phyloP scores from a whole-genome alignment of 1,140 invertebrate genomes.

The Cydia pomonella region DNA sequence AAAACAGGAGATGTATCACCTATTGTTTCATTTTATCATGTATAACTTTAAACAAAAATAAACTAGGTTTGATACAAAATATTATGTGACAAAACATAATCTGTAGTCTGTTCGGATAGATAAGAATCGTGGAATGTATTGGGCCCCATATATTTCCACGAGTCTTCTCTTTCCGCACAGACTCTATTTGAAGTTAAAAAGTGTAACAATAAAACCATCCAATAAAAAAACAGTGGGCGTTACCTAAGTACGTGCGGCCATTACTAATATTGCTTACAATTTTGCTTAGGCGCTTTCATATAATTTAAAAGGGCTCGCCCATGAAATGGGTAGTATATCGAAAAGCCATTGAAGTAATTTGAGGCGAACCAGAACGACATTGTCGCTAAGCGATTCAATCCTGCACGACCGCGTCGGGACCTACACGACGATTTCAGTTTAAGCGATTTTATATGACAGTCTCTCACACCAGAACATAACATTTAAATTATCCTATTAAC shows the following conservation, averaged over 20 bases:
- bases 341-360: slow-evolving; percentile 71
- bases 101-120: no score
- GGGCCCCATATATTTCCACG: no score
- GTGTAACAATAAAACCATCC: background rate
- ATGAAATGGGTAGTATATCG: slow-evolving; percentile 64
- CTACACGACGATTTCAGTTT: slow-evolving; percentile 57
- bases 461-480: background rate
- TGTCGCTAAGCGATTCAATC: slow-evolving; percentile 69
- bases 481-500: no score
- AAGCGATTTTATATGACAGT: slow-evolving; percentile 47
- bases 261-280: slow-evolving; percentile 36
- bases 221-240: background rate
- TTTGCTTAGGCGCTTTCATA: slow-evolving; percentile 37
- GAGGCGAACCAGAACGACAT: slow-evolving; percentile 62
- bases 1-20: no score
- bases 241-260: background rate
- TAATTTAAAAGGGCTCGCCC: slow-evolving; percentile 56
- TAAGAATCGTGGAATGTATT: no score
- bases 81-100: no score
- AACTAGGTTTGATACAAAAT: no score
- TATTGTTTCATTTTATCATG: no score
- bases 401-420: slow-evolving; percentile 47
- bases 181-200: background rate
- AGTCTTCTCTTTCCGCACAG: no score
- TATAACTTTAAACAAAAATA: no score